Conservation (phyloP, 2,888 invertebrate species). For the Trachelus tabidus region DNA sequence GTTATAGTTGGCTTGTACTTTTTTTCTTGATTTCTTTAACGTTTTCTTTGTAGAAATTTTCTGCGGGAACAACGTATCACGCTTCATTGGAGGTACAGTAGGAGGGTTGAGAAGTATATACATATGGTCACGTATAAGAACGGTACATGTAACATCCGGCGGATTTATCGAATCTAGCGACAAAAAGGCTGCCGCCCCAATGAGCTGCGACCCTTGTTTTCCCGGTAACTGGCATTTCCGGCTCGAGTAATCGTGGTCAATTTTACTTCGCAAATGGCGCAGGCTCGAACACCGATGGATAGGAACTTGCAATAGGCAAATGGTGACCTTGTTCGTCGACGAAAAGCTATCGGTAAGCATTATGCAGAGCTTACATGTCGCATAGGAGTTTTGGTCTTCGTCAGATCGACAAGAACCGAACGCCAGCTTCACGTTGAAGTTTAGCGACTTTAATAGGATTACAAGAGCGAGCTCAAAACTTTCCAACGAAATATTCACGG, state of each 20-base stretch:
- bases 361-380: neutral
- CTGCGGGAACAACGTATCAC: neutral
- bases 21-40: neutral
- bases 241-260: neutral
- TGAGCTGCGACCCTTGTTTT: neutral
- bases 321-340: neutral
- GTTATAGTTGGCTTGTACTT: neutral
- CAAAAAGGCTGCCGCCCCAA: neutral
- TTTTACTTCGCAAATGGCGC: neutral
- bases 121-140: neutral
- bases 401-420: neutral
- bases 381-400: neutral
- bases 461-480: conserved; percentile 29
- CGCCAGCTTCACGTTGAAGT: conserved; percentile 26
- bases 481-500: conserved; percentile 28
- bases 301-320: neutral
- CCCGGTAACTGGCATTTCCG: neutral
- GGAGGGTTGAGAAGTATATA: neutral
- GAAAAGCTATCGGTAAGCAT: neutral
- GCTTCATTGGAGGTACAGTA: neutral
- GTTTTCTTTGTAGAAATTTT: neutral
- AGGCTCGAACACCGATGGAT: neutral
- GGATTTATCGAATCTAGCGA: neutral
- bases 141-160: neutral
- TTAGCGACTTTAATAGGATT: conserved; percentile 46